Base-by-base conservation (phyloP, 2,888 invertebrate genomes). In the Coenonympha arcania region DNA sequence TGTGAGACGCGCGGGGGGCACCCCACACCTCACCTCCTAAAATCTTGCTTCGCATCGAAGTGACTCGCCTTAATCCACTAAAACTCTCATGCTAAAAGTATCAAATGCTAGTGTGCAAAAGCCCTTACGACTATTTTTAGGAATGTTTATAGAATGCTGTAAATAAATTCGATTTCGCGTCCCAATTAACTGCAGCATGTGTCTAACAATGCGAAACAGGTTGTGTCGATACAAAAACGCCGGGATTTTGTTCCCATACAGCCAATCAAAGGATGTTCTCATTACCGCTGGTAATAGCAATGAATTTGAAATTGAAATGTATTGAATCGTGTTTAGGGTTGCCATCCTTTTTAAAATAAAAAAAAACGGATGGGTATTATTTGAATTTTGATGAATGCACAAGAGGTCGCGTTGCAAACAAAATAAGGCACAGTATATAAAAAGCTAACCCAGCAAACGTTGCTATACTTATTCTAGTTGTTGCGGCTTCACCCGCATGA, bases 301-400 rank as follows among this genome's bases (percentile, higher is more conserved):
- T 52, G 48, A 40, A 56, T 56, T 56, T 56, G 41, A 55, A 55
- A 57, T 55, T 55, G 48, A 50, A 43, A 55, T 55, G 45, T 53
- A 53, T 49, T 42, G 48, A 48, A 42, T 50, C 50, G 46, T 48
- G 31, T 43, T 20, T 15, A 8, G 31, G 31, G 20, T 22, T 3
- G 16, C 42, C 31, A 42, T 31, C 6, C 4, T 1, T 18, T 31
- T 20, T 9, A 2, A 30, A 4, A 28, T 15, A 16, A 33, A 19
- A 33, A 19, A 40, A 26, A 30, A 3, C 28, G 41, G 41, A 42
- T 11, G 19, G n/a, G n/a, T n/a, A n/a, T n/a, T n/a, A n/a, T n/a
- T n/a, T n/a, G n/a, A n/a, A n/a, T n/a, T n/a, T n/a, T n/a, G n/a
- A n/a, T n/a, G n/a, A n/a, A n/a, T n/a, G n/a, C n/a, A n/a, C n/a